Base-by-base conservation (phyloP, 2,113 vertebrate species). In the Daphoenositta chrysoptera region DNA sequence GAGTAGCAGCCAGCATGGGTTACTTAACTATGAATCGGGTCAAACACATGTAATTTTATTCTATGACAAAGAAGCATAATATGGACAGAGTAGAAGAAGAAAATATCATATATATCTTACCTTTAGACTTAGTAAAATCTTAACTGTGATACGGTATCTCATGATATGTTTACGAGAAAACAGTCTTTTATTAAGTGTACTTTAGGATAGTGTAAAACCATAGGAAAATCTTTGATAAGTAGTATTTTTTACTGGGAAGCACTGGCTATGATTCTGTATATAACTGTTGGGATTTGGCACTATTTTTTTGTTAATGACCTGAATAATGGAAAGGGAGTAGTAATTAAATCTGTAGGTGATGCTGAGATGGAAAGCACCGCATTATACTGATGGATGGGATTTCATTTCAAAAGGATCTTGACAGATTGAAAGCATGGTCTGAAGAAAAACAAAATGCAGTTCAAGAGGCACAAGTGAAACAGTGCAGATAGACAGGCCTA, bases 401-500 rank as follows among this genome's bases (percentile, higher is more conserved):
- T 91, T 75, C 6, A 68, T 50, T 91, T 91, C 87, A 82, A 76
- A 95, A 83, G 48, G 57, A 68, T 83, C 86, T 19, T 86, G 71
- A 86, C 53, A 86, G 89, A 69, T 10, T 90, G 83, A 92, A 95
- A 88, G 53, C 33, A 37, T 2, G 14, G 54, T 83, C n/a, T 89
- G 91, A 86, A 73, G 63, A 86, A 94, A 94, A 61, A 12, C 39
- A 50, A 94, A 95, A 96, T 24, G 63, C 68, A 77, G 68, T 58
- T 92, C 72, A 77, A 92, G 76, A 91, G 63, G 76, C 68, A 85
- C 31, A 81, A 83, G 54, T 40, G 54, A 92, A 85, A 88, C 45
- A 60, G 75, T 21, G 31, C 40, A 92, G 93, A 88, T 24, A 89
- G 85, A 82, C 48, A 83, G 73, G 18, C 39, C 72, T 93, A 78